Evolutionary conservation across 2,888 invertebrate genomes (phyloP), one percentile per base, ranked within the genome.

Genomic region (Chymomyza procnemis): DNA sequence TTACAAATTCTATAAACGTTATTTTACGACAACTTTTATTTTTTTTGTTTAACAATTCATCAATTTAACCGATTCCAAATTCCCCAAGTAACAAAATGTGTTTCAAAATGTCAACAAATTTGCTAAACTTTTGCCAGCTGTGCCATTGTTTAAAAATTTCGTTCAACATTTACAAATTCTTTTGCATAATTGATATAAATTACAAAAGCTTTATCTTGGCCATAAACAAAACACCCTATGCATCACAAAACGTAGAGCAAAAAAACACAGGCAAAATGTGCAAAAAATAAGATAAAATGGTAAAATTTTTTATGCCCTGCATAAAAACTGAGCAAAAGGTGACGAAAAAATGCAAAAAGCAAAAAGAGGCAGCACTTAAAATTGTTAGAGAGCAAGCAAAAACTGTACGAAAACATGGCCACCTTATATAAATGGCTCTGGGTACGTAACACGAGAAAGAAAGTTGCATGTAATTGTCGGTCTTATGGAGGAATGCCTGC

Each of bases 291-390:
- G 34, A 41, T 41, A 41, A 41, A 41, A 41, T 41, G 34, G 34
- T 41, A 8, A 73, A 69, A 66, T 73, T 56, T 73, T 66, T 69
- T 59, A 69, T 69, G 64, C 66, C 30, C 55, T 73, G 73, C 73
- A 73, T 64, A 66, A 73, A 73, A 64, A 66, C 74, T 64, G 66
- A 60, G 64, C 59, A 18, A 66, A 64, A 64, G 60, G 60, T 56
- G 61, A 9, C 18, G 12, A 60, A 55, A 46, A 59, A 50, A 57
- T 26, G 2, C 22, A 50, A 2, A 34, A 52, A 63, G 61, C 73
- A 57, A 70, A 34, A 48, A 67, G 70, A 64, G 70, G 66, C 70
- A 66, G 62, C 69, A 75, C 76, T 76, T 76, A 76, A 73, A 75
- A 67, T 56, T 61, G 46, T 61, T 46, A 52, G 56, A 47, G 14